These are phyloP conservation scores for Dynastes hyllus DNA, from an alignment of 2,888 invertebrate genomes.

Conservation along the genomic window DNA sequence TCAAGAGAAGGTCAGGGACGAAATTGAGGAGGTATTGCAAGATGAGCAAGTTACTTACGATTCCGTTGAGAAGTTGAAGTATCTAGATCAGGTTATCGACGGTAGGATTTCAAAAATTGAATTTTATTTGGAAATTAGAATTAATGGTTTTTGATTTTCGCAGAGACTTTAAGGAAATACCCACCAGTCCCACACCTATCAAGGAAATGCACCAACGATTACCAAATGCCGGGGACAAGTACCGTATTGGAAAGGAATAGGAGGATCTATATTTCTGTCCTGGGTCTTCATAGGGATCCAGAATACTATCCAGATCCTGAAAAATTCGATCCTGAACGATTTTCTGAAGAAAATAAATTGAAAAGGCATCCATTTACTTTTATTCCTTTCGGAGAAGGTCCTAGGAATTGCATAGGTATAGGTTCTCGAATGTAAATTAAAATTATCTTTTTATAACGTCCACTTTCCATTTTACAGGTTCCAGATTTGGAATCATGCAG, in stretches of 20 bases:
- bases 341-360: slow-evolving; percentile 58
- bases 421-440: neutral
- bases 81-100: slow-evolving; percentile 69
- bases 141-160: neutral
- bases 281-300: slow-evolving; percentile 63
- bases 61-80: slow-evolving; percentile 69
- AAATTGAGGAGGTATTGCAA: slow-evolving; percentile 64
- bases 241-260: slow-evolving; percentile 57
- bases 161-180: slow-evolving; percentile 67
- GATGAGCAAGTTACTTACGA: slow-evolving; percentile 69
- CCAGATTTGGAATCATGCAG: slow-evolving; percentile 58
- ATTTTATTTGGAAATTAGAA: neutral
- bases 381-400: slow-evolving; percentile 62
- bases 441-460: neutral
- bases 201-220: slow-evolving; percentile 59
- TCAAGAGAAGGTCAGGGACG: slow-evolving; percentile 69
- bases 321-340: slow-evolving; percentile 65
- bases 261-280: slow-evolving; percentile 58
- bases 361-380: slow-evolving; percentile 58
- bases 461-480: slow-evolving; percentile 51
- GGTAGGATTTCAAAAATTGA: slow-evolving; percentile 59
- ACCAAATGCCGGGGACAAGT: slow-evolving; percentile 58
- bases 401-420: slow-evolving; percentile 54
- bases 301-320: slow-evolving; percentile 64
- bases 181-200: slow-evolving; percentile 63